Conservation (phyloP, 2,888 invertebrate genomes). For the Trichogramma evanescens region DNA sequence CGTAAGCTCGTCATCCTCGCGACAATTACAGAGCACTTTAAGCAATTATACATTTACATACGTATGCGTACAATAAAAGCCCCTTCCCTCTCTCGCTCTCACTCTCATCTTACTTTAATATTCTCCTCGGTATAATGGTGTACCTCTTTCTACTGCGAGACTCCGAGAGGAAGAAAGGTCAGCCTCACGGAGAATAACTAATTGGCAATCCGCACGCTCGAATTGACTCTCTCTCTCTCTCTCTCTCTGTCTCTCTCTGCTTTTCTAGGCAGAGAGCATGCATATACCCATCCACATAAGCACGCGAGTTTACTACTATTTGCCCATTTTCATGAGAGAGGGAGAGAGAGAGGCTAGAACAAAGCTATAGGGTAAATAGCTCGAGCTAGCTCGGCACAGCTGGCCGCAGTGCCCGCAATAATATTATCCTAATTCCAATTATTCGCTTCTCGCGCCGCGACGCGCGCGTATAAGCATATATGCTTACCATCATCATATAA, state of each 20-base stretch:
- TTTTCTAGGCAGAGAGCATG: not conserved
- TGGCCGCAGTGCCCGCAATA: constrained; percentile 22
- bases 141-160: no score
- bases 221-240: not conserved
- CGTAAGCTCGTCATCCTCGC: no score
- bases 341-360: not conserved
- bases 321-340: constrained; percentile 11
- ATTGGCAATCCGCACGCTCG: constrained; percentile 14
- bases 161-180: constrained; percentile 1
- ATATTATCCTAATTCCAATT: constrained; percentile 31
- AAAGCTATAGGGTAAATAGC: constrained; percentile 18
- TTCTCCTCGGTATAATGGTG: no score
- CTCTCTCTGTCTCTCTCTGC: not conserved
- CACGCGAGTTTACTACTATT: not conserved
- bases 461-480: no score
- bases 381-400: not conserved
- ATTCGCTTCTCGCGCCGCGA: constrained; percentile 19
- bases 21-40: no score
- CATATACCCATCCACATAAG: not conserved
- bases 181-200: constrained; percentile 9
- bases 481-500: constrained; percentile 3
- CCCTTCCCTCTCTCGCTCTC: no score
- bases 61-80: no score
- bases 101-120: no score
- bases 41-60: no score